Conservation (phyloP, 2,797 vertebrate genomes). For the Gouania willdenowi region DNA sequence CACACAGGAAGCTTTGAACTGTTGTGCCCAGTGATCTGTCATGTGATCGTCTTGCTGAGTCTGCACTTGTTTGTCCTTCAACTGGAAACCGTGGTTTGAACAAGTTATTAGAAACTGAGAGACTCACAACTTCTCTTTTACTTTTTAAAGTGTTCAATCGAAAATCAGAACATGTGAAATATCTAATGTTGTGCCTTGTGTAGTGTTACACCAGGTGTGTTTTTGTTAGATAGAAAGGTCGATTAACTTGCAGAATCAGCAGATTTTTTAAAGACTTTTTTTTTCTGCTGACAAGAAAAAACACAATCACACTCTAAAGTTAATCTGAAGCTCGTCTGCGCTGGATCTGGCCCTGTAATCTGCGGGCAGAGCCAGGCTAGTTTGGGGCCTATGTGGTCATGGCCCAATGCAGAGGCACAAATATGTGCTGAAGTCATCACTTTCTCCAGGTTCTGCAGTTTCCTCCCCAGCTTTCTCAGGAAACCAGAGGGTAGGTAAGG, state of each 20-base stretch:
- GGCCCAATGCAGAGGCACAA: slow-evolving; percentile 52
- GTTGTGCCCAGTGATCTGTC: slow-evolving; percentile 42
- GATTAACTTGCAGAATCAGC: slow-evolving; percentile 5
- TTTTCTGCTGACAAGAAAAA: slow-evolving; percentile 65
- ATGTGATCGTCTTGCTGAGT: slow-evolving; percentile 65
- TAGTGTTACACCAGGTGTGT: too few relatives aligned
- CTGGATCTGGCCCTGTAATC: slow-evolving; percentile 20
- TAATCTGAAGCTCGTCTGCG: slow-evolving; percentile 33
- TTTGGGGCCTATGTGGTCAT: slow-evolving; percentile 44
- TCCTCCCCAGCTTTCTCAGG: slow-evolving; percentile 84
- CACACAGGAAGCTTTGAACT: slow-evolving; percentile 40
- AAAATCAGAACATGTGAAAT: not conserved
- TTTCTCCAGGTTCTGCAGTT: slow-evolving; percentile 67
- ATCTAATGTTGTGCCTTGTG: too few relatives aligned
- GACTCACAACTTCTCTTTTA: too few relatives aligned
- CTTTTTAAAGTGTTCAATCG: too few relatives aligned
- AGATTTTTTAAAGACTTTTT: slow-evolving; percentile 17
- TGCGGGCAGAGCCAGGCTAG: slow-evolving; percentile 29
- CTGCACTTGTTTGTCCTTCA: slow-evolving; percentile 40
- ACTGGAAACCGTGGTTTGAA: slow-evolving; percentile 29
- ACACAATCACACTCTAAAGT: slow-evolving; percentile 26
- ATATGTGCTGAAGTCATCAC: slow-evolving; percentile 73
- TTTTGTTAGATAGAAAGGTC: not conserved
- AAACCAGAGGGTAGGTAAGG: slow-evolving; percentile 81
- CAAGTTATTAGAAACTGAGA: too few relatives aligned